Evolutionary conservation across 2,113 vertebrate genomes (phyloP).

Genomic region (Platichthys flesus): DNA sequence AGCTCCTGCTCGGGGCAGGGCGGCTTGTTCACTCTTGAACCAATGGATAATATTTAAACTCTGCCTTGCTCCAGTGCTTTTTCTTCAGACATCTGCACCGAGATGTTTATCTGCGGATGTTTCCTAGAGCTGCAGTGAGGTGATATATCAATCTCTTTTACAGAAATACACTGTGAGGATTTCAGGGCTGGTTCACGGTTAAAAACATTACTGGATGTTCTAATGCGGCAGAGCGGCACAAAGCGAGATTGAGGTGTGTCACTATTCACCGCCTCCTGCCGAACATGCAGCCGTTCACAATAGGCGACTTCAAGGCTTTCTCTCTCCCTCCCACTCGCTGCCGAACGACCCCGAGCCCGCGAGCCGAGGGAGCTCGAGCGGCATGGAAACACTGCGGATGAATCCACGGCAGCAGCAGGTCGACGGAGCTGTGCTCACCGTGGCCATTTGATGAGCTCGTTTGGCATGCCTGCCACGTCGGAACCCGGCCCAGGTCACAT

Average conservation of each 20-base stretch:
- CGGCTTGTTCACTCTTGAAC: conserved; percentile 6
- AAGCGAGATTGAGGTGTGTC: conserved; percentile 14
- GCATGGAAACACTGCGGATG: conserved; percentile 17
- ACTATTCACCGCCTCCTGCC: background rate
- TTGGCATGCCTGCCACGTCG: conserved; percentile 58
- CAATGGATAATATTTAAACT: conserved; percentile 33
- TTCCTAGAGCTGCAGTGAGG: no score
- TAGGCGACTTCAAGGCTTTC: conserved; percentile 25
- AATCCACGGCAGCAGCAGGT: conserved; percentile 32
- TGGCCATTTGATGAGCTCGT: conserved; percentile 47
- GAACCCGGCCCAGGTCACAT: conserved; percentile 49
- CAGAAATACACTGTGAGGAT: background rate
- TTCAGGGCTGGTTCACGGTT: background rate
- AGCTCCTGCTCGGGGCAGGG: conserved; percentile 3
- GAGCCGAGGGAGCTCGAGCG: background rate
- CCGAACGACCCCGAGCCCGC: conserved; percentile 2
- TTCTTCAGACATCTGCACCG: conserved; percentile 13
- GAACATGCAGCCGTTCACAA: conserved; percentile 32
- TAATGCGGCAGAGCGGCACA: background rate
- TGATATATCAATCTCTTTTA: conserved; percentile 1
- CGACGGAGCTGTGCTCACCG: conserved; percentile 22
- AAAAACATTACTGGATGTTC: background rate
- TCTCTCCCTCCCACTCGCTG: conserved; percentile 30
- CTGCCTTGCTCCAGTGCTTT: conserved; percentile 22
- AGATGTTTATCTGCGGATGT: conserved; percentile 7